Evolutionary conservation across 1,140 invertebrate species (phyloP), one percentile per base, ranked within the genome.

Genomic region (Polyergus mexicanus): DNA sequence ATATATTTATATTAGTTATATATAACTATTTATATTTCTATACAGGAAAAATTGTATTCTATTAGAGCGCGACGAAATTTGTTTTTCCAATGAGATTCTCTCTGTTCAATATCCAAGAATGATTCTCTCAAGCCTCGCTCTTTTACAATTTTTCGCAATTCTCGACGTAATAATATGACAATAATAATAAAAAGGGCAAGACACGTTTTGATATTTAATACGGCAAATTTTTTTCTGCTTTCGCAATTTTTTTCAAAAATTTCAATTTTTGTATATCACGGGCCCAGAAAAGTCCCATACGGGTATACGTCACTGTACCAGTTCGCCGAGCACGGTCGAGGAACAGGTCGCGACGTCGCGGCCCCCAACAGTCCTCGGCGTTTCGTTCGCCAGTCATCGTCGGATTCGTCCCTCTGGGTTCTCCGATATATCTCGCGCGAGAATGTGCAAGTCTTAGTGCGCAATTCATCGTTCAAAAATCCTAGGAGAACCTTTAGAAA

Each of bases 291-390:
- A 35, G 32, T 32, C 63, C 76, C 38, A 22, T 28, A 38, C n/a
- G 2, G 25, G 1, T 72, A 35, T 83, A 83, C 78, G 41, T 72
- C 41, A 83, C 78, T 83, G 78, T 56, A 38, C 13, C 66, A 54
- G 38, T 60, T 81, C 56, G 22, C 54, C 66, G 54, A 72, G 78
- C 38, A 72, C 66, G n/a, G 38, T 60, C 38, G 38, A 4, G n/a
- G 78, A 83, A 83, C 78, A 28, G 68, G 78, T 83, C 68, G 68
- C 32, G 44, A 74, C 78, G 54, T 83, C 32, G 68, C 78, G 78
- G 68, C 66, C 68, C 68, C 28, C 54, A 22, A 38, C 68, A 83
- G 78, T 83, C 68, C 41, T 83, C 78, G 78, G 68, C 56, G 66
- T 22, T 72, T 38, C 78, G 78, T 83, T 83, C 68, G 54, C 78